Base-by-base conservation (phyloP, 2,797 vertebrate genomes). In the Lithobates sylvaticus region DNA sequence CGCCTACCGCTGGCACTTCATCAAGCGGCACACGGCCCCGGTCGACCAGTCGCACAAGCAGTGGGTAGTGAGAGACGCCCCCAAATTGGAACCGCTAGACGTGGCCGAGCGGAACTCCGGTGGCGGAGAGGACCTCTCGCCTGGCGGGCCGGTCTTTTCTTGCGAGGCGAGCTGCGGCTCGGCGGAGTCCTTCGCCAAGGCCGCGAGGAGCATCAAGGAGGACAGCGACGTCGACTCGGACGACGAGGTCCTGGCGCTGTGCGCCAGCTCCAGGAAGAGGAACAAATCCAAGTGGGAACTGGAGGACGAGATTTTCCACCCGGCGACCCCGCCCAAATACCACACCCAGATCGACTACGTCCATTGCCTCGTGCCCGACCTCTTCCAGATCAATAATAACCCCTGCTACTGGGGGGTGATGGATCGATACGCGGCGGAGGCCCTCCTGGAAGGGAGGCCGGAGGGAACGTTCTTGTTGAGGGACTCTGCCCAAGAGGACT, bases 331-430 rank as follows among this genome's bases (percentile, higher is more conserved):
- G 21, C 94, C 94, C 0, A 96, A 95, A 78, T 94, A 97, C 89
- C 95, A 96, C 10, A 94, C 94, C 1, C 95, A 96, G 91, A 94
- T 95, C 0, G 94, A 97, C 90, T 96, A 97, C 0, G 96, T 98
- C 85, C 96, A 96, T 91, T 96, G 97, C 90, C 95, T 99, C 70
- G 97, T 99, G 13, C 98, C 98, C 7, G 98, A 99, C 90, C 97
- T 99, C 58, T 96, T 99, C 54, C 97, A 97, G 93, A 99, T 99
- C 93, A 98, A 97, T 93, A 99, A 98, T 91, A 99, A 96, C 58
- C 94, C 97, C 0, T 98, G 97, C 90, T 99, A 99, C 91, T 99
- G 98, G 98, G 98, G 98, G 0, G 97, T 99, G 73, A 91, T 99
- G 95, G 97, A 99, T 92, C 97, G 98, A 88, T 98, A 98, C 0